Evolutionary conservation across 2,113 vertebrate genomes (phyloP).

Genomic region (Eurystomus gularis): DNA sequence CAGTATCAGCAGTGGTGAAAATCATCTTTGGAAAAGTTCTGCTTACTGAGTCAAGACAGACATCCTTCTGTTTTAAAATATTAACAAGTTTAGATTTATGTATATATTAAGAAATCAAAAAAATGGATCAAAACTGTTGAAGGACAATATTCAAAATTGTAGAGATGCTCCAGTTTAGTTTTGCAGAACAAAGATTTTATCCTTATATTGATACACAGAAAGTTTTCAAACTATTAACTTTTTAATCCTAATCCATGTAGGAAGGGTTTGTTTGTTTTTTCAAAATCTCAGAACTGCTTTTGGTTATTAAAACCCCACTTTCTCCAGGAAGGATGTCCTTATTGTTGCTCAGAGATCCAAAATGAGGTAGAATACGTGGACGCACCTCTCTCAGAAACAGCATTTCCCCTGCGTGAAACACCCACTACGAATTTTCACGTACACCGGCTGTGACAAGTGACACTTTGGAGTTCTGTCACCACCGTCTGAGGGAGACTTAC

Average conservation of each 20-base stretch:
- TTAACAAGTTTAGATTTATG: background rate
- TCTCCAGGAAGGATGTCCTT: background rate
- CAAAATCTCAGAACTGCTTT: background rate
- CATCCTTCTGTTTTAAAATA: background rate
- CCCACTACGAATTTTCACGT: background rate
- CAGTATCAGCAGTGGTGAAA: background rate
- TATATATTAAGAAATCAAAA: background rate
- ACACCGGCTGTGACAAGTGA: accelerated
- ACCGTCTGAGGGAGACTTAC: background rate
- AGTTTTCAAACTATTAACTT: background rate
- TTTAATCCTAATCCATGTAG: background rate
- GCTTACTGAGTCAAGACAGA: background rate
- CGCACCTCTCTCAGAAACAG: background rate
- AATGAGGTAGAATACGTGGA: background rate
- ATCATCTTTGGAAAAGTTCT: background rate
- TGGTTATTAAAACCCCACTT: background rate
- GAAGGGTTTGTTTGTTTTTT: background rate
- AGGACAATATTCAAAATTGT: background rate
- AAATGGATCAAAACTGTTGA: background rate
- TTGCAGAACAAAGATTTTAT: background rate
- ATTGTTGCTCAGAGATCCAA: background rate
- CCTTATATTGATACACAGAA: background rate
- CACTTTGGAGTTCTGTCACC: background rate
- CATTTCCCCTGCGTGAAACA: background rate
- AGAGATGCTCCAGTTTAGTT: background rate